Evolutionary conservation across 2,113 vertebrate genomes (phyloP), one percentile per base, ranked within the genome.

Genomic region (Sigmodon hispidus): DNA sequence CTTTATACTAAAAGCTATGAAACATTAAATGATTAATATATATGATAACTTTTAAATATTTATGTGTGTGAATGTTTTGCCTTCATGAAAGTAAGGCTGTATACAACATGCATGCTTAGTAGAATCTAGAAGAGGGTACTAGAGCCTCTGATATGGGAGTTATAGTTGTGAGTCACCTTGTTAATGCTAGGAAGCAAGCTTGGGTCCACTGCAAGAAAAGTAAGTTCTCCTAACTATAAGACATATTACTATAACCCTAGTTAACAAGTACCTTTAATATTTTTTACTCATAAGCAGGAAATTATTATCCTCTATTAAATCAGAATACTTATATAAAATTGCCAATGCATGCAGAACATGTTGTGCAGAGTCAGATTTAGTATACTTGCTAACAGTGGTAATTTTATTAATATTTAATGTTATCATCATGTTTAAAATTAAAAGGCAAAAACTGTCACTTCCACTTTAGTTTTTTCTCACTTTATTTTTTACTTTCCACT

Each of bases 391-490:
- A 70, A 70, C n/a, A 84, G 31, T 67, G 21, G 5, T 52, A 48
- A 43, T 40, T 87, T 94, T 84, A 55, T 48, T 84, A 72, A n/a
- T 90, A 69, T 43, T 87, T 87, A 65, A 87, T 63, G 24, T 87
- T 36, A 92, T 77, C 10, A 7, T 83, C 0, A 22, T n/a, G 10
- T 52, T 96, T 73, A 57, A 90, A 90, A 91, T 75, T 52, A 55
- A 50, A 65, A 91, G 63, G 16, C 4, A 65, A 80, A 59, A n/a
- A 40, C 21, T n/a, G 3, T 69, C 92, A n/a, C 19, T 92, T 94
- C 9, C 17, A 45, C 34, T 3, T 34, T 22, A 70, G 63, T 57
- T 43, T 29, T 48, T 55, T 65, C 72, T 75, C 63, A 59, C 31
- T 63, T 90, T 65, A 57, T 65, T 29, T 89, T 89, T 73, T 63